Evolutionary conservation across 1,140 invertebrate genomes (phyloP).

Genomic region (Eumaeus atala): DNA sequence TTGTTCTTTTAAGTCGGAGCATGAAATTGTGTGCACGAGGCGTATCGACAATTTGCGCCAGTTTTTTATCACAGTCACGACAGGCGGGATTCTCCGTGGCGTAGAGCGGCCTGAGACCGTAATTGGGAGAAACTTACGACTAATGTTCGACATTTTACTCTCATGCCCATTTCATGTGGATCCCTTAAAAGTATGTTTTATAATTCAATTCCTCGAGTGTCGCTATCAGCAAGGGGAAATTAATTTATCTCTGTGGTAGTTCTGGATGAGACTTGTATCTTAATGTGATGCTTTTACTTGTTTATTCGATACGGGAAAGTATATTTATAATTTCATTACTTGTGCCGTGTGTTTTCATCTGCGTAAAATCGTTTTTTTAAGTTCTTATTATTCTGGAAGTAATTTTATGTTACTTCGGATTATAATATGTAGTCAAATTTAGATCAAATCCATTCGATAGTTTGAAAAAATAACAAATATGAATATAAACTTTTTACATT

Average conservation of each 20-base stretch:
- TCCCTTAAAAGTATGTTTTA: conserved; percentile 31
- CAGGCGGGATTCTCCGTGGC: conserved; percentile 61
- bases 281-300: too few relatives aligned
- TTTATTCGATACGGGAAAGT: too few relatives aligned
- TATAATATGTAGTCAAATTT: too few relatives aligned
- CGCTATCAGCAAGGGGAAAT: conserved; percentile 5
- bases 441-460: too few relatives aligned
- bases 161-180: conserved; percentile 39
- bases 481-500: too few relatives aligned
- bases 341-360: too few relatives aligned
- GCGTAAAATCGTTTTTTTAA: too few relatives aligned
- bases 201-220: background rate
- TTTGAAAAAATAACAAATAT: too few relatives aligned
- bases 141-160: conserved; percentile 53
- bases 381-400: too few relatives aligned
- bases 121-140: conserved; percentile 70
- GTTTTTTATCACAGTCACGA: conserved; percentile 71
- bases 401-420: too few relatives aligned
- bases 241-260: conserved; percentile 18
- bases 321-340: too few relatives aligned
- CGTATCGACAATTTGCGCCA: conserved; percentile 72
- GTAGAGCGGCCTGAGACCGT: conserved; percentile 50
- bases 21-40: conserved; percentile 72
- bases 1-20: conserved; percentile 56
- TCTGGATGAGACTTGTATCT: too few relatives aligned